phyloP scores from a whole-genome alignment of 2,888 invertebrate genomes.

The Rhagonycha lutea region DNA sequence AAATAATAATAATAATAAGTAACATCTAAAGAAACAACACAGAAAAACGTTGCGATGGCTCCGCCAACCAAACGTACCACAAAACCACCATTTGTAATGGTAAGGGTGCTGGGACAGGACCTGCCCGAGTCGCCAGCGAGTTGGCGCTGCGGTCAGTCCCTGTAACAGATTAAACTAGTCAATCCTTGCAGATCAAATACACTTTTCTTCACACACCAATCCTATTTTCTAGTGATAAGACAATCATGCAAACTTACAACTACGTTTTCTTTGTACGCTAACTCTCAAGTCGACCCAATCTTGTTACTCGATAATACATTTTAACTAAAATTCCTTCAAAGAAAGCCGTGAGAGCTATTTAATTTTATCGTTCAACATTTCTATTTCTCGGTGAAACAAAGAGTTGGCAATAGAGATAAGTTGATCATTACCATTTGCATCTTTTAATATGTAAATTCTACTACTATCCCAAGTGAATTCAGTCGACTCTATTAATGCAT shows the following conservation, averaged over 20 bases:
- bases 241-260: not conserved
- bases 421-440: conserved; percentile 19
- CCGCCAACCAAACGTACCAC: conserved; percentile 53
- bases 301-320: not conserved
- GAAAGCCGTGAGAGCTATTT: not conserved
- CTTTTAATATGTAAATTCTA: conserved; percentile 15
- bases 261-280: not conserved
- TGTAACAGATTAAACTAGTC: conserved; percentile 55
- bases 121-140: conserved; percentile 55
- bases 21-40: conserved; percentile 27
- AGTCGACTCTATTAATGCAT: conserved; percentile 14
- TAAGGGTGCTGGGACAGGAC: conserved; percentile 49
- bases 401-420: conserved; percentile 8
- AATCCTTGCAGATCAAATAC: conserved; percentile 29
- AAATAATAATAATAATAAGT: conserved; percentile 29
- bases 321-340: not conserved
- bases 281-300: not conserved
- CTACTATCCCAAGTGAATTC: conserved; percentile 17
- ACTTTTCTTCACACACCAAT: not conserved
- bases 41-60: conserved; percentile 22
- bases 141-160: conserved; percentile 58
- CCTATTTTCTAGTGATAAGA: not conserved
- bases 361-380: not conserved
- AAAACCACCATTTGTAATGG: conserved; percentile 55
- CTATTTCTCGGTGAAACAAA: not conserved